Evolutionary conservation across 1,140 invertebrate species (phyloP).

Genomic region (Aphis craccivora): DNA sequence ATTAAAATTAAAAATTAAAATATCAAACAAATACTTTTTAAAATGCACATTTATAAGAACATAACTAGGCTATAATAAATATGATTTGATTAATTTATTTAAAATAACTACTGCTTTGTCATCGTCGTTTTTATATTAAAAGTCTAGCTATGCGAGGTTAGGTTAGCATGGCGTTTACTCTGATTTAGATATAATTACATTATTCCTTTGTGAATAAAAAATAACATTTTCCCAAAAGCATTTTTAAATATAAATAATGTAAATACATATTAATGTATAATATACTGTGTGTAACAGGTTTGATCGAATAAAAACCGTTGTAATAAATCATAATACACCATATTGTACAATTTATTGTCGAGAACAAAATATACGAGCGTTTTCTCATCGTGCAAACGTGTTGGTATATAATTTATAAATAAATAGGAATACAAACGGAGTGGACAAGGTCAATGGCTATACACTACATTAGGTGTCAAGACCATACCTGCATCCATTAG

Average conservation of each 20-base stretch:
- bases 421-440: background rate
- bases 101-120: background rate
- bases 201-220: background rate
- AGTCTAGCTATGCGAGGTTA: background rate
- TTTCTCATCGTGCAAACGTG: background rate
- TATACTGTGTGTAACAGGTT: background rate
- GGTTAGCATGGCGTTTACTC: background rate
- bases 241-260: background rate
- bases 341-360: background rate
- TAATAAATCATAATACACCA: background rate
- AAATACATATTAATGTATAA: background rate
- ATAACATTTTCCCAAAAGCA: background rate
- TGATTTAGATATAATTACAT: background rate
- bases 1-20: background rate
- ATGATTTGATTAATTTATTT: background rate
- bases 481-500: slow-evolving; percentile 32
- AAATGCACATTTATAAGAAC: background rate
- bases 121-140: background rate
- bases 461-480: slow-evolving; percentile 9
- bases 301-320: background rate
- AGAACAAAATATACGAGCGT: background rate
- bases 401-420: background rate
- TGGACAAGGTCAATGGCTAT: slow-evolving; percentile 3
- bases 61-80: background rate
- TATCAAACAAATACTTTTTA: background rate